Evolutionary conservation across 2,113 vertebrate genomes (phyloP).

Genomic region (Malurus elegans): DNA sequence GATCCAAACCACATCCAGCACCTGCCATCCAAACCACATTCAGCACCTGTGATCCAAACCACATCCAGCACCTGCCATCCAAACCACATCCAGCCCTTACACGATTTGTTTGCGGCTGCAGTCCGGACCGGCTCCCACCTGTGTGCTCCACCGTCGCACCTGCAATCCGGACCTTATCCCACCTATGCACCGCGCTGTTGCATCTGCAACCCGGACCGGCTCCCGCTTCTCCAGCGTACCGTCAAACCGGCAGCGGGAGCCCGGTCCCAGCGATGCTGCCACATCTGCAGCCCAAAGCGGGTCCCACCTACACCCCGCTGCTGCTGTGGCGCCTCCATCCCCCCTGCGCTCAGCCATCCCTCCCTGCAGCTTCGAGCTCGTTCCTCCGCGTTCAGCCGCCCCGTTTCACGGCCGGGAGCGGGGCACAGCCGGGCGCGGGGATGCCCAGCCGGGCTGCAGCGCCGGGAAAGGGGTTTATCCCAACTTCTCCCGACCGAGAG

Average conservation of each 20-base stretch:
- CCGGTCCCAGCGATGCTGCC: neutral
- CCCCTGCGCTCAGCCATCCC: neutral
- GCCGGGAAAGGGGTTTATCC: neutral
- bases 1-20: neutral
- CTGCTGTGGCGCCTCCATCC: neutral
- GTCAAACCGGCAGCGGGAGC: neutral
- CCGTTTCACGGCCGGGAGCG: too few species aligned
- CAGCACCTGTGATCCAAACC: neutral
- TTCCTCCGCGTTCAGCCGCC: too few species aligned
- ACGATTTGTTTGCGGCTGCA: fast-evolving
- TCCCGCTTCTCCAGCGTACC: fast-evolving
- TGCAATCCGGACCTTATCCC: neutral
- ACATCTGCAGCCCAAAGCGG: neutral
- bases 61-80: neutral
- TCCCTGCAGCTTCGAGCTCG: neutral
- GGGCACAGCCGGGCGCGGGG: neutral
- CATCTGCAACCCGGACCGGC: neutral
- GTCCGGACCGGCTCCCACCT: neutral
- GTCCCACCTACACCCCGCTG: neutral
- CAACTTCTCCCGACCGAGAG: neutral
- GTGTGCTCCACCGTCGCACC: fast-evolving
- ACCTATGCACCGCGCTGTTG: fast-evolving
- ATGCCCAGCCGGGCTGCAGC: neutral
- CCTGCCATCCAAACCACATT: neutral
- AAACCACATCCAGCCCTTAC: neutral